These are phyloP conservation scores for Cynopterus brachyotis DNA, from an alignment of 2,113 vertebrate genomes.

Conservation along the genomic window DNA sequence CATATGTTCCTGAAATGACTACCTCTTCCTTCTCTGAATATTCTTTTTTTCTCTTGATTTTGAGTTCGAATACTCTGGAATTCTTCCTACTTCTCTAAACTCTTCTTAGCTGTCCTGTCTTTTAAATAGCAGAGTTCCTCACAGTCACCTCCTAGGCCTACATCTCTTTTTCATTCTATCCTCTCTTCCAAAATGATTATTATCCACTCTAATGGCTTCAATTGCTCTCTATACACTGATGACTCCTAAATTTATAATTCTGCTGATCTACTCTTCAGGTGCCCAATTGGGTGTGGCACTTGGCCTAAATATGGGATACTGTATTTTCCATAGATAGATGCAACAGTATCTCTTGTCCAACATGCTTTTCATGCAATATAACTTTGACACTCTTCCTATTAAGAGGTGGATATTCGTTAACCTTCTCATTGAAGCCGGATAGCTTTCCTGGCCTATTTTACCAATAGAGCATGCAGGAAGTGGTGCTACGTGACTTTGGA, in stretches of 20 bases:
- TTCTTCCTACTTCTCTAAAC: background rate
- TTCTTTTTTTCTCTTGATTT: background rate
- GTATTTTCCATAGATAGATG: background rate
- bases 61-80: background rate
- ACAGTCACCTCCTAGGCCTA: background rate
- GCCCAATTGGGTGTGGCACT: background rate
- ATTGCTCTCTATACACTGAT: background rate
- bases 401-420: background rate
- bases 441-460: slow-evolving; percentile 10
- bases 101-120: background rate
- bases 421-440: background rate
- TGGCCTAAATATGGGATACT: background rate
- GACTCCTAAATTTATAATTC: background rate
- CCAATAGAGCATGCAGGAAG: background rate
- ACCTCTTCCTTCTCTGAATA: background rate
- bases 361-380: background rate
- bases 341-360: background rate
- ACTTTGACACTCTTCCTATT: background rate
- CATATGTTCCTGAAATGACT: background rate
- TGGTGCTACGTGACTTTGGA: background rate
- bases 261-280: background rate
- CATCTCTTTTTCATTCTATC: background rate
- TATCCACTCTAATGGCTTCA: background rate
- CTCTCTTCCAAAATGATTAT: background rate
- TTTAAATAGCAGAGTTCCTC: background rate